Evolutionary conservation across 2,113 vertebrate species (phyloP), one percentile per base, ranked within the genome.

Genomic region (Leptobrachium leishanense): DNA sequence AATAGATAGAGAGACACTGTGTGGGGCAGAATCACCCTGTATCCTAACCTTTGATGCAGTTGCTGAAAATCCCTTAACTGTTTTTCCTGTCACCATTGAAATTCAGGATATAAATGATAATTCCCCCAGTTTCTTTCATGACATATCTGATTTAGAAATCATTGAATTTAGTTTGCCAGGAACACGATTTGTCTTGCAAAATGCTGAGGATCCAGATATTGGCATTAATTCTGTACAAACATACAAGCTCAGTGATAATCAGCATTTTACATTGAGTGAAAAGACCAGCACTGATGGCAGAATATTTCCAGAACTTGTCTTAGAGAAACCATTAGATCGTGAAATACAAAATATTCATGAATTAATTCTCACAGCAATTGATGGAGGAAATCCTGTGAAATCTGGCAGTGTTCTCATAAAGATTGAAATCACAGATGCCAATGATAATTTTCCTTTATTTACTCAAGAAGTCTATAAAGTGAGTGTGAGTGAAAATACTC

Each of bases 291-390:
- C 20, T 31, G 20, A 31, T 31, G 20, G 20, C 20, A 31, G 20
- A 1, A 31, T 31, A 31, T 31, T 31, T 31, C 20, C 20, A 31
- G 20, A 31, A 31, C 20, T 31, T 31, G 20, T 31, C 20, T 31
- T 31, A 31, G 20, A 31, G 20, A 31, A 31, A 31, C 20, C 20
- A 31, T 31, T 31, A 31, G 20, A 31, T 31, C 15, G 89, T 69
- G 91, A 92, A 44, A 83, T 72, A 42, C 42, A 88, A 3, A 81
- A 84, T 0, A 55, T 82, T 10, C 39, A 89, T 6, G 70, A 81
- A 6, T 69, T 92, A 40, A 68, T 80, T 20, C 64, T 91, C 11
- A 87, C 85, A 0, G 90, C 90, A 93, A 91, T 0, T 9, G 46
- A 1, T 6, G 88, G 80, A 2, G 20, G 20, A 31, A 31, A 31